Base-by-base conservation (phyloP, 2,113 vertebrate genomes). In the Irena cyanogastra region DNA sequence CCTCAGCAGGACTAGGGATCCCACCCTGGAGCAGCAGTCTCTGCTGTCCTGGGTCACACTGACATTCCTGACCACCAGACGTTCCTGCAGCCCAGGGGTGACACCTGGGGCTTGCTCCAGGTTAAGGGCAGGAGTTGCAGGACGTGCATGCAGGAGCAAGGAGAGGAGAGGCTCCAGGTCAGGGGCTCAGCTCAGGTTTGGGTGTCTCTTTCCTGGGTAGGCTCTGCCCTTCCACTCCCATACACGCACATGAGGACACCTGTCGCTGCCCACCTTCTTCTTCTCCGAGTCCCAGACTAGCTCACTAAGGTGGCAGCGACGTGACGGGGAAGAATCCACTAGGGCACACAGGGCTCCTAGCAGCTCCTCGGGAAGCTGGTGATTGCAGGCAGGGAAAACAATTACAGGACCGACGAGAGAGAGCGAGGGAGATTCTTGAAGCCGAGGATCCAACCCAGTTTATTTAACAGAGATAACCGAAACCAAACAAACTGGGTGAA, bases 161-260 rank as follows among this genome's bases (percentile, higher is more conserved):
- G 49, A 61, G 23, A 22, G 37, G 31, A 76, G 16, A 57, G 31
- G 70, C 35, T 42, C 42, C 60, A n/a, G 60, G 12, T n/a, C 22
- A 15, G 39, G 23, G 27, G 5, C 33, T 65, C 66, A 37, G 17
- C 45, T 50, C 68, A 20, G 56, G 3, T 39, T 35, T 64, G 59
- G 17, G 20, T 41, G 33, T 76, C 9, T 66, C 27, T 16, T 28
- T 39, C 59, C 30, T 2, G 1, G 31, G 44, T 4, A 65, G 69
- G 57, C 13, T 54, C 56, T 91, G 45, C 7, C 45, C 28, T 60
- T 86, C 37, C 0, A 0, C n/a, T 47, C n/a, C 59, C 50, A 15
- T 1, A 1, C 47, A 19, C 0, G 0, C 45, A 71, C 68, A 54
- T 0, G 0, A 44, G 35, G 53, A 57, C 13, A n/a, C n/a, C n/a